These are phyloP conservation scores for Fulica atra DNA, from an alignment of 2,113 vertebrate genomes.

Conservation along the genomic window DNA sequence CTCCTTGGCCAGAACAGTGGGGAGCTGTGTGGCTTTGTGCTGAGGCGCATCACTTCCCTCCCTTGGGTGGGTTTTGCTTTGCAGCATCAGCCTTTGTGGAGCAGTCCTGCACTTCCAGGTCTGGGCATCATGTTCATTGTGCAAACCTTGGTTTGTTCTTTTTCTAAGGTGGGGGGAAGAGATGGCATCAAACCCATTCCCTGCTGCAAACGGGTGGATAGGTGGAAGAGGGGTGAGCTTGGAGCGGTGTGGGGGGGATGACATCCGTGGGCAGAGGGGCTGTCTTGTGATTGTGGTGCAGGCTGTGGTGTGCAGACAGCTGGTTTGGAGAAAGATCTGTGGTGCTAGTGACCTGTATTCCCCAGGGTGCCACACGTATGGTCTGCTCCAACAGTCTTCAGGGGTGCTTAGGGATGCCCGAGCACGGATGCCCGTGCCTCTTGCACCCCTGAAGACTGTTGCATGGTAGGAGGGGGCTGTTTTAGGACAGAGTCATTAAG, in stretches of 20 bases:
- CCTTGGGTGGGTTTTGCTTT: not conserved
- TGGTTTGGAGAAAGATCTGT: not conserved
- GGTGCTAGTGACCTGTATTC: not conserved
- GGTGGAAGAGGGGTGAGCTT: not conserved
- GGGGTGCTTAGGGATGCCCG: too few relatives aligned
- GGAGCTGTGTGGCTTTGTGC: rapidly evolving
- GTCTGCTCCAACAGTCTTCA: not conserved
- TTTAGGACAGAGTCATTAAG: not conserved
- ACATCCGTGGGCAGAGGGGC: too few relatives aligned
- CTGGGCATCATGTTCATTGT: rapidly evolving
- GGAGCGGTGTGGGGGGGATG: rapidly evolving
- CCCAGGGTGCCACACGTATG: rapidly evolving
- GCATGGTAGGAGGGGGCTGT: not conserved
- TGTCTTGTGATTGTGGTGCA: rapidly evolving
- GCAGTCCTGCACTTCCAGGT: not conserved
- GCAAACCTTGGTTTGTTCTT: rapidly evolving
- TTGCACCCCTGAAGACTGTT: rapidly evolving
- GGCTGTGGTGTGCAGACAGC: not conserved
- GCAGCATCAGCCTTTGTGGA: not conserved
- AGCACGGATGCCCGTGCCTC: too few relatives aligned
- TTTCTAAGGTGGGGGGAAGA: not conserved
- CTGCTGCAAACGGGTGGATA: rapidly evolving
- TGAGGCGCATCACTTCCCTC: not conserved
- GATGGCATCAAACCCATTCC: rapidly evolving
- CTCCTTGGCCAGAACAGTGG: rapidly evolving